Percentiles rank a stretch among this genome's conserved stretches.
phyloP scores from a whole-genome alignment of 2,888 invertebrate species.

The Euphydryas editha region DNA sequence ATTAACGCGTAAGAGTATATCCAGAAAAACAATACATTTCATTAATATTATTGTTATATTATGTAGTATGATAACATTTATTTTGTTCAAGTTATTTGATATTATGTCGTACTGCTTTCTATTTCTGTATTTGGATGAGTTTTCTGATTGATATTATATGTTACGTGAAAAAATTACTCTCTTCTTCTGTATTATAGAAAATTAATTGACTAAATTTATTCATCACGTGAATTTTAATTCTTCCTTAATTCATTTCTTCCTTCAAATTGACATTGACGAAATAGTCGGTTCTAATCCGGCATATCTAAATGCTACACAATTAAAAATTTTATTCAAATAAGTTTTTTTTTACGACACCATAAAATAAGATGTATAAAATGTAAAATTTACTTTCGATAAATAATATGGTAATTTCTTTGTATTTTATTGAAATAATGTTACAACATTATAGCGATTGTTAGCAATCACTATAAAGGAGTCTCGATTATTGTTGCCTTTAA shows the following conservation, averaged over 20 bases:
- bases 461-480: slow-evolving; percentile 5
- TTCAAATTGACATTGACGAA: too few relatives aligned
- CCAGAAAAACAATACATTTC: background rate
- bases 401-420: background rate
- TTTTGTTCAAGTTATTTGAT: slow-evolving; percentile 6
- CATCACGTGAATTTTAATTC: too few relatives aligned
- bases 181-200: background rate
- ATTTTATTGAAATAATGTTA: background rate
- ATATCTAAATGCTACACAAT: too few relatives aligned
- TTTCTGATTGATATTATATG: slow-evolving; percentile 1
- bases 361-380: background rate
- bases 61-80: background rate
- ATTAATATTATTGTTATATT: background rate
- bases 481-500: background rate
- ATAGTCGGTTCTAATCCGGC: too few relatives aligned
- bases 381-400: background rate
- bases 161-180: background rate
- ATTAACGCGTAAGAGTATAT: background rate
- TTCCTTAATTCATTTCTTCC: too few relatives aligned
- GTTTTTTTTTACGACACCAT: too few relatives aligned
- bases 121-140: background rate
- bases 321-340: background rate
- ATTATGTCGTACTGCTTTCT: background rate
- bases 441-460: slow-evolving; percentile 1
- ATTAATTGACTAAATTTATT: too few relatives aligned